A percentile compares a stretch with the other conserved stretches of the same genome.
These are phyloP conservation scores for Abrostola tripartita DNA, from an alignment of 2,888 invertebrate genomes.

Conservation along the genomic window DNA sequence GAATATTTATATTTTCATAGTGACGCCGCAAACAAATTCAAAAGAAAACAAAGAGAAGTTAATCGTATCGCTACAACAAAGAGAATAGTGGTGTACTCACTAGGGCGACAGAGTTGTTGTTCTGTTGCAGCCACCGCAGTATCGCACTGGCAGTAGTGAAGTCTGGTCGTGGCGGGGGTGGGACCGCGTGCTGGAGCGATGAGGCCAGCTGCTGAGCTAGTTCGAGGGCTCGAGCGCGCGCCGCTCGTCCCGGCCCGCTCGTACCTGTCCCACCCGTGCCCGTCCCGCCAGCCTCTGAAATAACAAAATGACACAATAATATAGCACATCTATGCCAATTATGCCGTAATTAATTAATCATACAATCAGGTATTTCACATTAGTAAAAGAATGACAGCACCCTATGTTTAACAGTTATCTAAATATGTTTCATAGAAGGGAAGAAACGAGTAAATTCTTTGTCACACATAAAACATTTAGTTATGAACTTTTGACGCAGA, in stretches of 20 bases:
- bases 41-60: conserved; percentile 28
- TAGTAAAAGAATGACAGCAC: too few species aligned
- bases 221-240: conserved; percentile 88
- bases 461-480: too few species aligned
- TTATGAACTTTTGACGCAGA: too few species aligned
- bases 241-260: conserved; percentile 79
- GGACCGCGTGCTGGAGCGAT: conserved; percentile 90
- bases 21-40: conserved; percentile 14
- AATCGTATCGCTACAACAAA: conserved; percentile 23
- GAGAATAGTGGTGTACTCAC: conserved; percentile 66
- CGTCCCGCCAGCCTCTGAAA: conserved; percentile 79
- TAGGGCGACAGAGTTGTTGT: conserved; percentile 82
- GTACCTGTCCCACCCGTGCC: conserved; percentile 66
- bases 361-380: too few species aligned
- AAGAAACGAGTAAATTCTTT: too few species aligned
- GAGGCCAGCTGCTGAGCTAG: conserved; percentile 90
- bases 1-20: conserved; percentile 10
- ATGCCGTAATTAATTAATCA: too few species aligned
- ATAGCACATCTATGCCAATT: too few species aligned
- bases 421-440: too few species aligned
- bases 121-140: conserved; percentile 90
- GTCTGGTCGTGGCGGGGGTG: conserved; percentile 90
- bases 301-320: conserved; percentile 1
- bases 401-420: too few species aligned
- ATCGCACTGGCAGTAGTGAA: conserved; percentile 90